Percentiles rank a stretch among this genome's conserved stretches.
Conservation (phyloP, 1,140 invertebrate species). For the Cephus cinctus region DNA sequence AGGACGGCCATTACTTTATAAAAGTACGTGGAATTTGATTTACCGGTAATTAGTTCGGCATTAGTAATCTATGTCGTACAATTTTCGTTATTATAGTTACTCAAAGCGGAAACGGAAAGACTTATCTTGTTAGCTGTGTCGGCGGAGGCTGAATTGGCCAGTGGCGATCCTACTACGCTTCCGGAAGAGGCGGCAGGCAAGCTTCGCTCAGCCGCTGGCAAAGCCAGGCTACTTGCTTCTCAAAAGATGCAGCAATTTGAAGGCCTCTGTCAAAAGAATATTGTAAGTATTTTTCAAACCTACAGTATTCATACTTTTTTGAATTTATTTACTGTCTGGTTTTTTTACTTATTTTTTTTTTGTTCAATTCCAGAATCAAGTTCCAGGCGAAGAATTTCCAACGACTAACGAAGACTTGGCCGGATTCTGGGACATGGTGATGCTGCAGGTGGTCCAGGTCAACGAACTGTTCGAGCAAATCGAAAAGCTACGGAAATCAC, state of each 20-base stretch:
- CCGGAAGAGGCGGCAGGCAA: constrained; percentile 80
- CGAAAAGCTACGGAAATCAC: constrained; percentile 65
- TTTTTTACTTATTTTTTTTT: constrained; percentile 6
- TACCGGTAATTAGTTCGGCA: too few species aligned
- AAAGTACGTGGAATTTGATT: constrained; percentile 38
- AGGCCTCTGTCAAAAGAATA: constrained; percentile 79
- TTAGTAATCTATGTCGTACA: too few species aligned
- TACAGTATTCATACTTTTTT: constrained; percentile 11
- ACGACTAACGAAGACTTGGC: constrained; percentile 87
- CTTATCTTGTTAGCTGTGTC: constrained; percentile 67
- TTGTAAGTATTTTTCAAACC: constrained; percentile 60
- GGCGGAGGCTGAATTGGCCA: constrained; percentile 67
- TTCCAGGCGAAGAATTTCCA: constrained; percentile 77
- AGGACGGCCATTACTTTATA: constrained; percentile 76
- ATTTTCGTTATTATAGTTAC: not conserved
- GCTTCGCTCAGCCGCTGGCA: constrained; percentile 84
- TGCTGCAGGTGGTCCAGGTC: constrained; percentile 82
- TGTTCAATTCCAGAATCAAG: constrained; percentile 59
- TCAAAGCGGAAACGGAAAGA: constrained; percentile 63
- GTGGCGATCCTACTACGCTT: constrained; percentile 39
- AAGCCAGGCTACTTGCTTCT: constrained; percentile 82
- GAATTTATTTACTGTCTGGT: not conserved
- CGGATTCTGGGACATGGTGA: constrained; percentile 97
- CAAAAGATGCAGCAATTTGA: constrained; percentile 96
- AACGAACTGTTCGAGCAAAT: constrained; percentile 79